These are phyloP conservation scores for Lordiphosa clarofinis DNA, from an alignment of 1,140 invertebrate species.

Conservation along the genomic window DNA sequence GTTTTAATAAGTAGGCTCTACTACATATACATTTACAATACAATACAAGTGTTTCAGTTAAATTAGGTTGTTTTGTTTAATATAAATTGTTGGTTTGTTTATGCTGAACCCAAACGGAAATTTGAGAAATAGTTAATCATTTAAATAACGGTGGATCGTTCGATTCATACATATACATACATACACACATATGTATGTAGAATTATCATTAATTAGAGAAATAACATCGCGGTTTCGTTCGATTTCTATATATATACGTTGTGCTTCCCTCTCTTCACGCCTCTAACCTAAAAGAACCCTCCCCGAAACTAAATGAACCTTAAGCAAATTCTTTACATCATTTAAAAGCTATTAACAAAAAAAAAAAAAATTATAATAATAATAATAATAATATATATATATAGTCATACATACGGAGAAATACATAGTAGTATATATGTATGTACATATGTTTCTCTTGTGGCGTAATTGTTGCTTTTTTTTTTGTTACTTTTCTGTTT, in stretches of 20 bases:
- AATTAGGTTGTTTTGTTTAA: slow-evolving; percentile 16
- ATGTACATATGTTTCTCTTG: slow-evolving; percentile 34
- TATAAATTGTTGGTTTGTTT: slow-evolving; percentile 16
- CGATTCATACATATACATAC: slow-evolving; percentile 59
- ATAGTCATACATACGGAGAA: slow-evolving; percentile 17
- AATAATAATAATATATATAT: slow-evolving; percentile 12
- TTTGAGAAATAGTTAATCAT: slow-evolving; percentile 72
- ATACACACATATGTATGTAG: slow-evolving; percentile 11
- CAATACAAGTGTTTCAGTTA: slow-evolving; percentile 37
- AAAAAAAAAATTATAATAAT: slow-evolving; percentile 9
- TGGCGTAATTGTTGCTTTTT: slow-evolving; percentile 17
- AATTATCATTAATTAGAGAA: slow-evolving; percentile 1
- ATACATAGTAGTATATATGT: slow-evolving; percentile 11
- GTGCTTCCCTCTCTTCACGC: not conserved
- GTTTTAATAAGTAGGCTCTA: slow-evolving; percentile 17
- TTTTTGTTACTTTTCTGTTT: slow-evolving; percentile 14
- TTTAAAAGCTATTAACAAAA: slow-evolving; percentile 24
- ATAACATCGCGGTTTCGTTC: not conserved
- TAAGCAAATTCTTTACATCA: slow-evolving; percentile 18
- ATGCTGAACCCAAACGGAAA: slow-evolving; percentile 34
- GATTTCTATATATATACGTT: not conserved
- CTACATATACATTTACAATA: slow-evolving; percentile 51
- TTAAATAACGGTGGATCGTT: slow-evolving; percentile 78
- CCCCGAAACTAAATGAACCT: slow-evolving; percentile 14
- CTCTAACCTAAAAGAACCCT: not conserved